Evolutionary conservation across 1,140 invertebrate species (phyloP), one percentile per base, ranked within the genome.

Genomic region (Paracyclopina nana): DNA sequence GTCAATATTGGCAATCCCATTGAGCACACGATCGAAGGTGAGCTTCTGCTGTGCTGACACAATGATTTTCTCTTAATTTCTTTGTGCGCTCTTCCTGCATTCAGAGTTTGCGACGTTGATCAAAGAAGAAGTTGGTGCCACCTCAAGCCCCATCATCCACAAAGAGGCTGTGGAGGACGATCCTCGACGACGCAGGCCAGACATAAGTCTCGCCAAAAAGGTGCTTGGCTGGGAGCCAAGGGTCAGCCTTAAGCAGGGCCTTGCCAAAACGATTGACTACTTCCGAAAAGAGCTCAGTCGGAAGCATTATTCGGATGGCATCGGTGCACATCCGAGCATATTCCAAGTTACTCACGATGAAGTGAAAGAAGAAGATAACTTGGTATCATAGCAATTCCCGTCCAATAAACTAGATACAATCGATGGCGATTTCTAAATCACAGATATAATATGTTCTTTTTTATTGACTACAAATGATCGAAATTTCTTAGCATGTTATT

Each of bases 1-100:
- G 76, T 98, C 0, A 99, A 99, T 69, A 66, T 99, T 50, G 95
- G 95, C 24, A 99, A 98, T 72, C 94, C 95, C 1, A 84, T 90
- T 26, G 95, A 99, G 67, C 82, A 95, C 64, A 86, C 85, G 1
- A 97, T 99, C 57, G 11, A 22, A 11, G 14, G 50, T 48, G 14
- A 50, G 34, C 14, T 31, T 31, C 8, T 31, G 6, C 55, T 54
- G 45, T 56, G 54, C 49, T 22, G 45, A 30, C 25, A 6, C 24
- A 52, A 4, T 24, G 11, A 25, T 34, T 28, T 50, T 53, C 18
- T 25, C 2, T 34, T 25, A 14, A n/a, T 30, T 18, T 27, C 26
- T 26, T 22, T 43, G 9, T 30, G 16, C 31, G 16, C n/a, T 25
- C 11, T 30, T 53, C 34, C 18, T 43, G 18, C 27, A 66, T 69